These are phyloP conservation scores for Watsonalla cultraria DNA, from an alignment of 2,888 invertebrate genomes.

Conservation along the genomic window DNA sequence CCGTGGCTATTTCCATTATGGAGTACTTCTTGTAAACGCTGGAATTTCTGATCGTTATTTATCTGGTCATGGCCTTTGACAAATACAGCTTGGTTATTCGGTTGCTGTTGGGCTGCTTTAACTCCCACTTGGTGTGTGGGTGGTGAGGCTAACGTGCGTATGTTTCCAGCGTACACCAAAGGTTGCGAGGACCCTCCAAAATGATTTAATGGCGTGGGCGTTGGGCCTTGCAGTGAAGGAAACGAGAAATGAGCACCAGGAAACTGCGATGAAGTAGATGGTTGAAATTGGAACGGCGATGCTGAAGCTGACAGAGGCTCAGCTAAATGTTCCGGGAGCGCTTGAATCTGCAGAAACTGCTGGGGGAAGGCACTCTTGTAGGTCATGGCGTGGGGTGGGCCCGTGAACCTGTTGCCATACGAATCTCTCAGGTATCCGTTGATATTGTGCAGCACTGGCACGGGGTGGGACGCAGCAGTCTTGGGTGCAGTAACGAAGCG, in stretches of 20 bases:
- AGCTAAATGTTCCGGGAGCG: conserved; percentile 59
- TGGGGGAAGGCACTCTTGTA: conserved; percentile 58
- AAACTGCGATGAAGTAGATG: conserved; percentile 43
- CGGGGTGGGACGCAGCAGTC: conserved; percentile 34
- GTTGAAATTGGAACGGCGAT: conserved; percentile 44
- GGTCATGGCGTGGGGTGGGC: conserved; percentile 45
- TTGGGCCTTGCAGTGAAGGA: conserved; percentile 38
- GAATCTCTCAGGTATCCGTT: conserved; percentile 61
- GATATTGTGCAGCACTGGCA: conserved; percentile 48
- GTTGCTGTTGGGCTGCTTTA: conserved; percentile 39
- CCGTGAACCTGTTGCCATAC: conserved; percentile 62
- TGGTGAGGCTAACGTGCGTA: conserved; percentile 37
- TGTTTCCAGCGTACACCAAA: conserved; percentile 39
- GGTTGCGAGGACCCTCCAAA: conserved; percentile 39
- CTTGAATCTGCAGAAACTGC: conserved; percentile 61
- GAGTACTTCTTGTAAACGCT: conserved; percentile 29
- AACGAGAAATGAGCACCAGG: conserved; percentile 47
- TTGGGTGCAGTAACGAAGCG: conserved; percentile 38
- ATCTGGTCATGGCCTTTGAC: conserved; percentile 35
- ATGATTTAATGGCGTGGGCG: conserved; percentile 31
- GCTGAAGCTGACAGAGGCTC: conserved; percentile 56
- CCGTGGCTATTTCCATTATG: conserved; percentile 18
- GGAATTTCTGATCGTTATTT: conserved; percentile 35
- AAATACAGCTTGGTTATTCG: conserved; percentile 42
- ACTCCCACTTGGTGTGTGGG: conserved; percentile 20